Percentiles rank a stretch among this genome's conserved stretches.
Conservation (phyloP, 2,113 vertebrate species). For the Hucho hucho region DNA sequence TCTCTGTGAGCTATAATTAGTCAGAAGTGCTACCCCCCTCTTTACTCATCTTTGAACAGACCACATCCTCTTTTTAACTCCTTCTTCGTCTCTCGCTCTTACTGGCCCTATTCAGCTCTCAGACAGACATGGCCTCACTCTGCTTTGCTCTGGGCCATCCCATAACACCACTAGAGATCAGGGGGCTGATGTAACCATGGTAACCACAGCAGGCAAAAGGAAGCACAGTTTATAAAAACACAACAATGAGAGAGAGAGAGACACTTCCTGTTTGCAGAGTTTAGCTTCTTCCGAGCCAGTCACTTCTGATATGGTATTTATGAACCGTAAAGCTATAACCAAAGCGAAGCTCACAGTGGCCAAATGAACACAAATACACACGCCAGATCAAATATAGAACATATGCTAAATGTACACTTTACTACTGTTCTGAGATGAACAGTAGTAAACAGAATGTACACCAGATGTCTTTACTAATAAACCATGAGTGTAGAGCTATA, state of each 20-base stretch:
- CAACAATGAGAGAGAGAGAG: conserved; percentile 69
- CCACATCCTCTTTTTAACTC: conserved; percentile 70
- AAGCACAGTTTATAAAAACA: conserved; percentile 73
- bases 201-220: conserved; percentile 54
- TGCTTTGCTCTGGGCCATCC: conserved; percentile 37
- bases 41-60: conserved; percentile 70
- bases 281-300: conserved; percentile 63
- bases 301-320: conserved; percentile 3
- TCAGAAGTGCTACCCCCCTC: conserved; percentile 51
- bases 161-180: conserved; percentile 46
- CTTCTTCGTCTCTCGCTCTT: conserved; percentile 20
- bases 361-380: too few species aligned
- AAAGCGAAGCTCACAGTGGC: too few species aligned
- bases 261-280: conserved; percentile 73
- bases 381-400: too few species aligned
- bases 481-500: too few species aligned
- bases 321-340: neutral
- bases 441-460: too few species aligned
- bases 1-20: conserved; percentile 72
- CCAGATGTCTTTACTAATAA: too few species aligned
- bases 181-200: conserved; percentile 44
- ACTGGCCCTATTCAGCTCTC: neutral
- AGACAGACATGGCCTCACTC: neutral
- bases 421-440: too few species aligned
- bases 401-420: too few species aligned